Evolutionary conservation across 2,888 invertebrate genomes (phyloP).

Genomic region (Agriopis aurantiaria): DNA sequence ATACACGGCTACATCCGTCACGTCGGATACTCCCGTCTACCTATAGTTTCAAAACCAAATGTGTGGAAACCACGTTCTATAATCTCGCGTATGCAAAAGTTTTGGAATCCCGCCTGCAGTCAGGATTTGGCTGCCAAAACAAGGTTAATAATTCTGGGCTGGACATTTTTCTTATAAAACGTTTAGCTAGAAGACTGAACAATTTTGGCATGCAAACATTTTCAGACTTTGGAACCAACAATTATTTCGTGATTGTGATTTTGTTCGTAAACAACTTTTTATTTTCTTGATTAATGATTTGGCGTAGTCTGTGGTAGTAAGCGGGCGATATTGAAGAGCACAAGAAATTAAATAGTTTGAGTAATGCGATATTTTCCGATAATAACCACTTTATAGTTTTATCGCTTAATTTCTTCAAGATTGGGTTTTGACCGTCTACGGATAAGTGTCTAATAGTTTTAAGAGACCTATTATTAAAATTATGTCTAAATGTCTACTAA

Average conservation of each 20-base stretch:
- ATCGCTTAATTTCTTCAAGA: not conserved
- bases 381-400: not conserved
- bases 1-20: no score
- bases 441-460: not conserved
- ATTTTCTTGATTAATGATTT: not conserved
- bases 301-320: no score
- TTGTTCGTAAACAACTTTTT: conserved; percentile 6
- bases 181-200: conserved; percentile 17
- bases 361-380: not conserved
- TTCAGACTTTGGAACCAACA: not conserved
- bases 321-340: not conserved
- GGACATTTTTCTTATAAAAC: conserved; percentile 34
- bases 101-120: conserved; percentile 35
- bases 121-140: conserved; percentile 38
- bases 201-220: conserved; percentile 14
- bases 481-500: not conserved
- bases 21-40: no score
- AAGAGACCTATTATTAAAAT: not conserved
- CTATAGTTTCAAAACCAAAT: not conserved
- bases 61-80: not conserved
- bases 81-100: conserved; percentile 26
- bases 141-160: conserved; percentile 25
- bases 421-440: not conserved
- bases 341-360: not conserved
- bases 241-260: not conserved